Evolutionary conservation across 2,113 vertebrate genomes (phyloP), one percentile per base, ranked within the genome.

Genomic region (Heterotis niloticus): DNA sequence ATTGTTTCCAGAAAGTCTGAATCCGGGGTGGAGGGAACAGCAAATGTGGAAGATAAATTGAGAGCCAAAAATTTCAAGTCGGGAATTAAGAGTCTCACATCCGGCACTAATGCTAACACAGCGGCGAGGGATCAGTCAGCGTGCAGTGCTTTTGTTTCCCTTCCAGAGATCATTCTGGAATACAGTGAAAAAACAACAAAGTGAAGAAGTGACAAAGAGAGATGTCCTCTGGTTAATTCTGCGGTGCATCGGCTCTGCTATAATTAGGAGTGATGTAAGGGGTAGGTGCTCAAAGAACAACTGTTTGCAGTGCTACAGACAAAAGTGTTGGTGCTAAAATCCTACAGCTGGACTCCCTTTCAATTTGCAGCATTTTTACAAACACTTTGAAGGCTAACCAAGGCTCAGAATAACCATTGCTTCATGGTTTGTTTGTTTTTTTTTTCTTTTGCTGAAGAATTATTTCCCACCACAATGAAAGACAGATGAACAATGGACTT

Each of bases 401-500:
- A 74, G 52, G 23, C 72, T 74, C 54, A 54, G 72, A 74, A 5
- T 10, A 28, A 74, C 16, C 14, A 29, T 14, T 23, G 72, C 52
- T 59, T 74, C 72, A 72, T 72, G 69, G 69, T 72, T 72, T 72
- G 69, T 72, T 74, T 74, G 74, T 80, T 81, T 80, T 78, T 69
- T 82, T 62, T 26, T 80, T 85, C 80, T 79, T 44, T 67, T 76
- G 28, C 72, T 74, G 23, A 59, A 74, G 54, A 74, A 74, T 74
- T 26, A 74, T 74, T 74, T 52, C 23, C 54, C 72, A 81, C 82
- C 83, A 80, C 81, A 88, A 88, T 84, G 75, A 84, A 87, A 88
- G 84, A 83, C 86, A 89, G 86, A 90, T 84, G 87, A 88, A 64
- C 51, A 62, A 81, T 23, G 24, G 69, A 13, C 51, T 54, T 72